Base-by-base conservation (phyloP, 37 sponge, comb jelly and placozoan genomes). In the Cliona cf. orientalis region DNA sequence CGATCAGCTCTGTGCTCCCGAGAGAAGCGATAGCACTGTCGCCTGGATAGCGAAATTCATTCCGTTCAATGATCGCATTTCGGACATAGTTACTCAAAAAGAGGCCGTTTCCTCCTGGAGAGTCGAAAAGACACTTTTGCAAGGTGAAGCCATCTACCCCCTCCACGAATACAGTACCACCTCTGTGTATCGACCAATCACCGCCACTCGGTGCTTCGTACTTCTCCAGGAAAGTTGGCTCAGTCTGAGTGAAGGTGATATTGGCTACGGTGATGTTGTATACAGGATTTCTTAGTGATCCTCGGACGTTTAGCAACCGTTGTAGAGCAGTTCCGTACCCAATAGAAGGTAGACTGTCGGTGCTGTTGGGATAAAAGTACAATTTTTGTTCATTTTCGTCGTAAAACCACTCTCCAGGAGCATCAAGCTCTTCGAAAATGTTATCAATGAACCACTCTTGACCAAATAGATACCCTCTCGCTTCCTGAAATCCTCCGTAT, bases 321-420 rank as follows among this genome's bases (percentile, higher is more conserved):
- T 55, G 43, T 1, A 79, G 55, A 37, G 60, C 80, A 36, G 80
- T 69, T 23, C 71, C 80, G 28, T 70, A 32, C 0, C 71, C 78
- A 2, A 22, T 26, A 41, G 22, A 35, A 44, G 88, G 76, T 58
- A 58, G 17, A n/a, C n/a, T n/a, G 2, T 58, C 42, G 28, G 72
- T 33, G 5, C 44, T 60, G 4, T 65, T 49, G 34, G 80, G 75
- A 31, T 41, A 63, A n/a, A 87, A 19, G 76, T 87, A 87, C 0
- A 80, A 41, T 34, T 49, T 75, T 37, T 40, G 33, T 9, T 33
- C 42, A 7, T 11, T 36, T 34, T 71, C 38, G 68, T 87, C 70
- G 74, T 63, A 87, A 39, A 78, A 78, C 86, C 86, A 86, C 45
- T 86, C 86, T 55, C 62, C 60, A n/a, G 86, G 86, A 29, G 86